Conservation (phyloP, 2,113 vertebrate species). For the Nipponia nippon region DNA sequence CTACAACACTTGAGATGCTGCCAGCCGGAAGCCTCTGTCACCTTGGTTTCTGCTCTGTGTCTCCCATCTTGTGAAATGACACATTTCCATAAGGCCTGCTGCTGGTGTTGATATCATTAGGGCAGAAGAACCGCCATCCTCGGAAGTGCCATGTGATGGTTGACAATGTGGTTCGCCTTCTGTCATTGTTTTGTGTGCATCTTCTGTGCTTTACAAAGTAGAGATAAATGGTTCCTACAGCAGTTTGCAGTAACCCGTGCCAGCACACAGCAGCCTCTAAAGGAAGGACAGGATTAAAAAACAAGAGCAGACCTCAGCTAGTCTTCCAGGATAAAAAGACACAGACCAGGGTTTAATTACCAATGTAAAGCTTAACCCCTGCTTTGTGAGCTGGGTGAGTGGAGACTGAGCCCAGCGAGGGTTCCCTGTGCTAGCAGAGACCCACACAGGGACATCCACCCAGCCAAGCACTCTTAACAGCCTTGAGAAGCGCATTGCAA, state of each 20-base stretch:
- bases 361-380: neutral
- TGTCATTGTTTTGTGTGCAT: neutral
- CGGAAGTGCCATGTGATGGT: fast-evolving
- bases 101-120: neutral
- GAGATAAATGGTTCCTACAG: neutral
- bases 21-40: neutral
- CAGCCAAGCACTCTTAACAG: neutral
- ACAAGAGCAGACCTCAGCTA: neutral
- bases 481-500: neutral
- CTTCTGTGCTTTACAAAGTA: neutral
- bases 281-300: neutral
- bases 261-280: neutral
- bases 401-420: neutral
- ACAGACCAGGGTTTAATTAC: neutral
- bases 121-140: neutral
- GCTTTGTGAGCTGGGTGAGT: neutral
- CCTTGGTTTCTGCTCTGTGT: neutral
- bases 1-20: neutral
- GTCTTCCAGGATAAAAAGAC: neutral
- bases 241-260: neutral
- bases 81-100: neutral
- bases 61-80: neutral
- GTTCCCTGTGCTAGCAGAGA: neutral
- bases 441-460: neutral
- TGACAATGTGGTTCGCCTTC: neutral